Base-by-base conservation (phyloP, 2,888 invertebrate species). In the Criorhina ranunculi region DNA sequence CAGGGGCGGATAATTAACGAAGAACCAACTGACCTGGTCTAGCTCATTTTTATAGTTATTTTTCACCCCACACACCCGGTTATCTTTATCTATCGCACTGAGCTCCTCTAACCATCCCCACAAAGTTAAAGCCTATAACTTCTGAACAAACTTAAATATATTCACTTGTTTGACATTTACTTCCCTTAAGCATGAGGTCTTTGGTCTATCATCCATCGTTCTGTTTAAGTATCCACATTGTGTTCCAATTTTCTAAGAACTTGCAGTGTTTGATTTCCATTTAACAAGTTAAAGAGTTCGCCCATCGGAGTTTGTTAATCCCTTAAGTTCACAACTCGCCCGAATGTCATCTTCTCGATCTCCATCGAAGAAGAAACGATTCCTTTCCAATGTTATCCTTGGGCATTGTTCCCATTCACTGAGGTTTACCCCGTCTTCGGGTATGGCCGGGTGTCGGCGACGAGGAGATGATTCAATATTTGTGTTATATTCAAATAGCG, bases 271-370 rank as follows among this genome's bases (percentile, higher is more conserved):
- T 55, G 55, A 33, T 44, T 69, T 44, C 1, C 7, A 42, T 33
- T 33, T 33, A 12, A 44, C 9, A 33, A 55, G 37, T 24, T 42
- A 33, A 55, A 29, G 31, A 53, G 11, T 7, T 42, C n/a, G 15
- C 29, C n/a, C 42, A 31, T 29, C 24, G 4, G 7, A 66, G 37
- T 53, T 19, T 40, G 31, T 53, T 69, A 55, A 69, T 69, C 69
- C 55, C 69, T 12, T 29, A 33, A 69, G 44, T 44, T 42, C 33
- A 55, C 33, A 17, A 44, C n/a, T n/a, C 4, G n/a, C 6, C 35
- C 46, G 8, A n/a, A 62, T 17, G n/a, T 64, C 49, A 12, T 46
- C 49, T 37, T 35, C 24, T 12, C 35, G 49, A 60, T 44, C 31
- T 15, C 15, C 11, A 17, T 44, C 44, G 44, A 24, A 44, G 9